Conservation (phyloP, 2,888 invertebrate species). For the Plutella xylostella region DNA sequence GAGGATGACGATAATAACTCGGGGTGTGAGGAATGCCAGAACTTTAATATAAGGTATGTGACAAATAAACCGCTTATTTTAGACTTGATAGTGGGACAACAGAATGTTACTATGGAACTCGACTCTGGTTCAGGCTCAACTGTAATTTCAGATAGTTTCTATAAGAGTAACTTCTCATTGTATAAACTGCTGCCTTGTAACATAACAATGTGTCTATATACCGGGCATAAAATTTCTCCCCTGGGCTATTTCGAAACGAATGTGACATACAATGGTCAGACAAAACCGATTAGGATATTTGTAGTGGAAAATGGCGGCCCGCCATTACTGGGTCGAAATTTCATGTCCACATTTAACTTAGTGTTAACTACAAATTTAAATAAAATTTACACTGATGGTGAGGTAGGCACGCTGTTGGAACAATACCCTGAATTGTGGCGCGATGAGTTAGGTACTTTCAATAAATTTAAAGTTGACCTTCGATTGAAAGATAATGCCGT, state of each 20-base stretch:
- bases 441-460: constrained; percentile 17
- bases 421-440: constrained; percentile 13
- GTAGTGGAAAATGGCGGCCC: constrained; percentile 19
- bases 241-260: constrained; percentile 14
- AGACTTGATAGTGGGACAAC: no score
- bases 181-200: constrained; percentile 1
- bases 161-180: neutral
- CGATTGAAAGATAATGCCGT: constrained; percentile 13
- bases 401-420: constrained; percentile 5
- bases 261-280: constrained; percentile 8
- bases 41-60: constrained; percentile 5
- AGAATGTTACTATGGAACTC: neutral
- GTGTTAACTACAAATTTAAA: no score
- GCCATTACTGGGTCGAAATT: constrained; percentile 16
- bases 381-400: no score
- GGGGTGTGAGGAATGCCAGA: neutral
- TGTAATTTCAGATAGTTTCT: neutral
- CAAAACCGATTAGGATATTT: constrained; percentile 14
- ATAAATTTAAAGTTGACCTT: constrained; percentile 16
- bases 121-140: neutral
- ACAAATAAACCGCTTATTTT: no score
- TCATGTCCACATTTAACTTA: constrained; percentile 15
- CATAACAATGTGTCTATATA: constrained; percentile 20
- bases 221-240: constrained; percentile 20
- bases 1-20: neutral